Evolutionary conservation across 92 coral and sea anemone species (phyloP).

Genomic region (Pocillopora grandis): DNA sequence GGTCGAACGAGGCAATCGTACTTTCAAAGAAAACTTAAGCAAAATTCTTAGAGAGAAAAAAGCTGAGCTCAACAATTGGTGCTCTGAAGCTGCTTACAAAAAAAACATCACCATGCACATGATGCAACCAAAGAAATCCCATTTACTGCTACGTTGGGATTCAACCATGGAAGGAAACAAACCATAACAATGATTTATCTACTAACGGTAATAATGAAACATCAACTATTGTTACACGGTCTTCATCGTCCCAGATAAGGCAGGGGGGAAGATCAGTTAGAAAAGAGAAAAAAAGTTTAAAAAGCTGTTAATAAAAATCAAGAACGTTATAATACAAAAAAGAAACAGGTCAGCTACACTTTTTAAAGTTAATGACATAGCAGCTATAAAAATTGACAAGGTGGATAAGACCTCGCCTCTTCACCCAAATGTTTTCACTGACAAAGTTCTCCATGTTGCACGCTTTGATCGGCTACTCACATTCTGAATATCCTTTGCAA

Average conservation of each 20-base stretch:
- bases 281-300: conserved; percentile 20
- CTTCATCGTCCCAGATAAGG: conserved; percentile 31
- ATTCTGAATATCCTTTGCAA: too few relatives aligned
- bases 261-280: conserved; percentile 12
- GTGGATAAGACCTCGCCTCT: conserved; percentile 36
- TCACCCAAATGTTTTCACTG: conserved; percentile 31
- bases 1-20: conserved; percentile 47
- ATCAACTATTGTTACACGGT: conserved; percentile 19
- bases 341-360: conserved; percentile 3
- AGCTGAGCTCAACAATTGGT: conserved; percentile 32
- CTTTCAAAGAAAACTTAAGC: conserved; percentile 44
- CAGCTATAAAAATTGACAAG: conserved; percentile 31
- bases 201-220: conserved; percentile 16
- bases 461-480: too few relatives aligned
- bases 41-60: conserved; percentile 36
- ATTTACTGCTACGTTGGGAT: conserved; percentile 17
- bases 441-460: conserved; percentile 22
- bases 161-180: conserved; percentile 33
- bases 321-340: conserved; percentile 18
- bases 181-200: conserved; percentile 18
- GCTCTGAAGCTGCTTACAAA: conserved; percentile 40
- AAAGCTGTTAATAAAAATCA: conserved; percentile 17
- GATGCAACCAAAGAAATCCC: conserved; percentile 26
- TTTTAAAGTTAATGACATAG: conserved; percentile 24
- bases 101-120: conserved; percentile 36